Conservation (phyloP, 2,797 vertebrate genomes). For the Morelia viridis region DNA sequence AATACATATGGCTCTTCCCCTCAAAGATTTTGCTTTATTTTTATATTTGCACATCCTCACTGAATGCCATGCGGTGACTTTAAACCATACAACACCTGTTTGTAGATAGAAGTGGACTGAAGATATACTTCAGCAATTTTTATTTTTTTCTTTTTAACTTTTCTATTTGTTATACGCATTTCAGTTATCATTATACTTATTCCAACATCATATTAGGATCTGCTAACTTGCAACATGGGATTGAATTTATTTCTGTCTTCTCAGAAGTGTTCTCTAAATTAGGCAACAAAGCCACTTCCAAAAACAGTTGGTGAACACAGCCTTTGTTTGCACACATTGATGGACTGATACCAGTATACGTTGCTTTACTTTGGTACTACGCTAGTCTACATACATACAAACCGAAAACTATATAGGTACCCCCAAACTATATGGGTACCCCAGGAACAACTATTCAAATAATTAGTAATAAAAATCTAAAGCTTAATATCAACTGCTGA, state of each 20-base stretch:
- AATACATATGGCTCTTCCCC: neutral
- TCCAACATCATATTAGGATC: neutral
- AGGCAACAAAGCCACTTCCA: neutral
- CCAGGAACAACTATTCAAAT: neutral
- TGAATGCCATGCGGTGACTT: neutral
- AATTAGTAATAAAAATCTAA: neutral
- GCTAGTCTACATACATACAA: neutral
- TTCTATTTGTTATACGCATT: neutral
- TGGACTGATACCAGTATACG: neutral
- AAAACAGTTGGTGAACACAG: neutral
- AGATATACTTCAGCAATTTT: neutral
- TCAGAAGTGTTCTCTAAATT: neutral
- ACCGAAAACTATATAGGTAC: neutral
- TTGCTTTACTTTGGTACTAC: neutral
- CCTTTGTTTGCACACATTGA: neutral
- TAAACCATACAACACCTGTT: neutral
- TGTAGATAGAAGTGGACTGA: neutral
- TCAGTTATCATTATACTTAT: neutral
- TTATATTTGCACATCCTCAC: neutral
- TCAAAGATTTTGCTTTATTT: neutral
- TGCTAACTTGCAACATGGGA: neutral
- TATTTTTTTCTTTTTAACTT: neutral
- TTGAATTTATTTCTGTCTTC: neutral
- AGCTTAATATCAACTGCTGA: neutral
- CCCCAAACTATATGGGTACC: neutral